Evolutionary conservation across 2,888 invertebrate genomes (phyloP).

Genomic region (Lathronympha strigana): DNA sequence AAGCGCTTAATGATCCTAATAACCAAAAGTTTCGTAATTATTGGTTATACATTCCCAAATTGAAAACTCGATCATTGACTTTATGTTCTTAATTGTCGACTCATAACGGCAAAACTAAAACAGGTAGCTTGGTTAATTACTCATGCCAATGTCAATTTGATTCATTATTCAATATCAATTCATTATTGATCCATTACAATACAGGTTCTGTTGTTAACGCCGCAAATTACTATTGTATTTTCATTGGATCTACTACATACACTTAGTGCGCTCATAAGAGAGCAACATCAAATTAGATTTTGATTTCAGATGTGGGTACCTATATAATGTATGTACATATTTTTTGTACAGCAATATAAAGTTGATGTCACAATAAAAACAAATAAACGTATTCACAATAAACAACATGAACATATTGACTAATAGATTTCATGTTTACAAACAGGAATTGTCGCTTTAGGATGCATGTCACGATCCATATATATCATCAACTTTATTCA

Average conservation of each 20-base stretch:
- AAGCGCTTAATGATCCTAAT: not conserved
- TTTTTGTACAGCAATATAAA: too few species aligned
- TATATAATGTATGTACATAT: not conserved
- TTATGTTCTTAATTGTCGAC: not conserved
- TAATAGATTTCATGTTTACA: too few species aligned
- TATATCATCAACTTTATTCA: too few species aligned
- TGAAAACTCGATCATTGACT: conserved; percentile 9
- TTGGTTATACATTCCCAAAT: not conserved
- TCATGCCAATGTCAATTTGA: conserved; percentile 6
- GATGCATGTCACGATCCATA: too few species aligned
- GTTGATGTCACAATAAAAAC: too few species aligned
- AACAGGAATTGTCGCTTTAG: too few species aligned
- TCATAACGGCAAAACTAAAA: conserved; percentile 1
- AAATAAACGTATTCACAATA: too few species aligned
- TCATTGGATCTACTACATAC: not conserved
- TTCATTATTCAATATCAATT: conserved; percentile 4
- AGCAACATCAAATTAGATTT: not conserved
- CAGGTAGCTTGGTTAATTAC: conserved; percentile 7
- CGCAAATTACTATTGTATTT: conserved; percentile 2
- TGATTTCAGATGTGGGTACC: too few species aligned
- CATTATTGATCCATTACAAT: conserved; percentile 10
- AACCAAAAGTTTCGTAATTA: not conserved
- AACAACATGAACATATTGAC: too few species aligned
- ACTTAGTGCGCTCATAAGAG: not conserved
- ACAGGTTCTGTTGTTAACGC: not conserved